A percentile compares a stretch with the other conserved stretches of the same genome.
These are phyloP conservation scores for Gasteruption jaculator DNA, from an alignment of 2,888 invertebrate species.

Conservation along the genomic window DNA sequence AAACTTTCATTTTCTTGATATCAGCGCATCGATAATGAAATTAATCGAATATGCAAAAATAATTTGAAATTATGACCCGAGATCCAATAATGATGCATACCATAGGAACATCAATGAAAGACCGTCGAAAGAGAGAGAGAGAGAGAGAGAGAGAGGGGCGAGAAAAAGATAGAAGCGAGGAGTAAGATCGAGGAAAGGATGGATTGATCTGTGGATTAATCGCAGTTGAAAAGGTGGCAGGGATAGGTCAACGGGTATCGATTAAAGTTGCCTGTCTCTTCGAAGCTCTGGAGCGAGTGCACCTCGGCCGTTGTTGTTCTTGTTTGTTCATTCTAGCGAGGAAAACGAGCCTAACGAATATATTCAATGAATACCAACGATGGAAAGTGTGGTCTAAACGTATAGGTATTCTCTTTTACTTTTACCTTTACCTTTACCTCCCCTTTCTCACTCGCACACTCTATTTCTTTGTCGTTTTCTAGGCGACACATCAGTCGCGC, in stretches of 20 bases:
- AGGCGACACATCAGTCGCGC: too few relatives aligned
- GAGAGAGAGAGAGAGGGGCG: constrained; percentile 4
- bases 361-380: too few relatives aligned
- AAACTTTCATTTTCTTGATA: too few relatives aligned
- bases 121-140: constrained; percentile 5
- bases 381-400: too few relatives aligned
- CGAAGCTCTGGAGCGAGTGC: constrained; percentile 6
- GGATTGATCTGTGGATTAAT: not conserved
- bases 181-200: not conserved
- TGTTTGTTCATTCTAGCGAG: not conserved
- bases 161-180: not conserved
- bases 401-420: too few relatives aligned
- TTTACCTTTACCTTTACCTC: too few relatives aligned
- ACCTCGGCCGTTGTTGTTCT: not conserved
- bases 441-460: too few relatives aligned
- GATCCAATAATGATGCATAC: too few relatives aligned
- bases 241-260: constrained; percentile 11
- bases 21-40: too few relatives aligned
- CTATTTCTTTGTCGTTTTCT: too few relatives aligned
- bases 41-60: too few relatives aligned
- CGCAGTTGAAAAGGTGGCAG: not conserved
- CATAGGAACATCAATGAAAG: constrained; percentile 1
- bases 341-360: constrained; percentile 4
- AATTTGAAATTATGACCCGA: too few relatives aligned
- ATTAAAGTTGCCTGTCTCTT: constrained; percentile 6